Percentiles rank a stretch among this genome's conserved stretches.
Conservation (phyloP, 2,797 vertebrate species). For the Loris lydekkerianus region DNA sequence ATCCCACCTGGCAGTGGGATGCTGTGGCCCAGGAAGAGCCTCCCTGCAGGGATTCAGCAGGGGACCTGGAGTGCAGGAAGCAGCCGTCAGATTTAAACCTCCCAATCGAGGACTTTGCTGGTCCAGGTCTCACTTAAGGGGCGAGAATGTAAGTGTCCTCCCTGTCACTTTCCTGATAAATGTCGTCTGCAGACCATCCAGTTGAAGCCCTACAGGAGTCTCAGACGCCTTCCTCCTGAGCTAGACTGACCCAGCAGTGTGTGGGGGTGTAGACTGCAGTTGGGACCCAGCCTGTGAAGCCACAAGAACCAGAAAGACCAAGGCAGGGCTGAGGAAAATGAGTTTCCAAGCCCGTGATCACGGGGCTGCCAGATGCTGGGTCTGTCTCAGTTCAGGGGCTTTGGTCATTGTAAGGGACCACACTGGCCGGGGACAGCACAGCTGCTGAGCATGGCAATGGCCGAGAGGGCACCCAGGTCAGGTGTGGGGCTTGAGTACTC, state of each 20-base stretch:
- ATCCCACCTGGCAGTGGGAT: too few relatives aligned
- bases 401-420: fast-evolving
- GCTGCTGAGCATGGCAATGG: fast-evolving
- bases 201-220: background rate
- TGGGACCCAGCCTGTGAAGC: background rate
- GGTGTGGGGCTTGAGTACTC: background rate
- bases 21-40: background rate
- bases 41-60: background rate
- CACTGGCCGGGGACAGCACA: fast-evolving
- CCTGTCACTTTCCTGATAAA: background rate
- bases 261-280: too few relatives aligned
- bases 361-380: fast-evolving
- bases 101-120: background rate
- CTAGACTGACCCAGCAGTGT: background rate
- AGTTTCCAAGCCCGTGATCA: fast-evolving
- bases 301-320: background rate
- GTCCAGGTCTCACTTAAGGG: background rate
- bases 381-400: background rate
- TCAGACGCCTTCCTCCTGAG: background rate
- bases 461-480: background rate
- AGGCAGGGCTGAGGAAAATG: fast-evolving
- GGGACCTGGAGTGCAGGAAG: background rate
- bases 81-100: background rate
- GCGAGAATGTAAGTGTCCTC: too few relatives aligned
- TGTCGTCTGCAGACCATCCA: background rate